Evolutionary conservation across 2,113 vertebrate genomes (phyloP).

Genomic region (Crotalus tigris): DNA sequence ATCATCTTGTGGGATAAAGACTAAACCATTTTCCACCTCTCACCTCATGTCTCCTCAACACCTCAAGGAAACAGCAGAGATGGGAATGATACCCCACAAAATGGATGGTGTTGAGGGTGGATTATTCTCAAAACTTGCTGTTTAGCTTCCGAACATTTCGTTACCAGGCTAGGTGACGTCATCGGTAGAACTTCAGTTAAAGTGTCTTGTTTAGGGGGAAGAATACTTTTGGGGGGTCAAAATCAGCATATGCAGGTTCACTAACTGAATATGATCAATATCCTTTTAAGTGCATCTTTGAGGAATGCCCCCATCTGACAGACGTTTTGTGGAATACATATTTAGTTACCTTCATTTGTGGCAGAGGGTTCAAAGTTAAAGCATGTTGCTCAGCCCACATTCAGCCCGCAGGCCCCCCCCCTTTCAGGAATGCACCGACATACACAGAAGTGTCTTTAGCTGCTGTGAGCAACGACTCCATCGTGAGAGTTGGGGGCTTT

Average conservation of each 20-base stretch:
- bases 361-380: too few species aligned
- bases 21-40: background rate
- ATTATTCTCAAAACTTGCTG: background rate
- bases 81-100: background rate
- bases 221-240: background rate
- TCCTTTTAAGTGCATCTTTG: too few species aligned
- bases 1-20: background rate
- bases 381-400: too few species aligned
- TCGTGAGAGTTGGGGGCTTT: background rate
- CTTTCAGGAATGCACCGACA: too few species aligned
- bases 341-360: too few species aligned
- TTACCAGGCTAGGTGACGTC: background rate
- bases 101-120: background rate
- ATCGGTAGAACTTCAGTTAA: too few species aligned
- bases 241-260: too few species aligned
- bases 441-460: background rate
- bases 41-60: background rate
- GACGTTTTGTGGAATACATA: too few species aligned
- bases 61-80: background rate
- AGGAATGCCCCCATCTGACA: too few species aligned
- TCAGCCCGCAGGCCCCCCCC: too few species aligned
- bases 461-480: background rate
- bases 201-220: too few species aligned
- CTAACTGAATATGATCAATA: too few species aligned
- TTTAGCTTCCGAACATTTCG: background rate